phyloP scores from a whole-genome alignment of 2,113 vertebrate species.

The Casuarius casuarius region DNA sequence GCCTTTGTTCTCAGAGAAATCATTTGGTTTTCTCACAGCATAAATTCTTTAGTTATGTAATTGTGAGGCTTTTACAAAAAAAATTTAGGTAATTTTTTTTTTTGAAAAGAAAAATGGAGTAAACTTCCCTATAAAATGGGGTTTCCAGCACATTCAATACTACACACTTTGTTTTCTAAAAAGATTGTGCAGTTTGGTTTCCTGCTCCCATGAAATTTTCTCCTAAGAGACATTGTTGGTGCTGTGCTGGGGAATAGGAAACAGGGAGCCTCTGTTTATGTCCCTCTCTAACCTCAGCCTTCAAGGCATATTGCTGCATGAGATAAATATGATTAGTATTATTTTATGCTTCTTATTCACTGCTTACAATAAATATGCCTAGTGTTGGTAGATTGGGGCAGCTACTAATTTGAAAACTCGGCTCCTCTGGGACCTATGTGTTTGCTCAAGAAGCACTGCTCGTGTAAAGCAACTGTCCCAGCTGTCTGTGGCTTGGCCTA shows the following conservation, averaged over 20 bases:
- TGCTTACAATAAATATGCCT: background rate
- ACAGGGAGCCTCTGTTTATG: background rate
- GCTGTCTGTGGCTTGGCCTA: background rate
- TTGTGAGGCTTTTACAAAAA: background rate
- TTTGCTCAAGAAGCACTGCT: background rate
- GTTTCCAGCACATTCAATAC: background rate
- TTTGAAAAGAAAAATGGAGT: background rate
- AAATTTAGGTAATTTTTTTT: background rate
- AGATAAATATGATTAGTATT: background rate
- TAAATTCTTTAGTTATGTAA: background rate
- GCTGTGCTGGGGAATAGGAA: background rate
- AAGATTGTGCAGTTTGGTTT: background rate
- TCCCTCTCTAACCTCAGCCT: background rate
- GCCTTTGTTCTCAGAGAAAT: background rate
- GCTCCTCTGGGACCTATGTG: rapidly evolving
- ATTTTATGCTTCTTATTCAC: background rate
- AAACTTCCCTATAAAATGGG: no score
- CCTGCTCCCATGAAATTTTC: background rate
- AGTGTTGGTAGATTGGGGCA: background rate
- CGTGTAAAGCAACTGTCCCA: background rate
- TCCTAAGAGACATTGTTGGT: background rate
- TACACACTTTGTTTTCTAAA: background rate
- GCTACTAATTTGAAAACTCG: background rate
- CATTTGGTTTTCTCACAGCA: background rate
- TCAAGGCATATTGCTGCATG: background rate